Evolutionary conservation across 2,888 invertebrate genomes (phyloP).

Genomic region (Clivina fossor): DNA sequence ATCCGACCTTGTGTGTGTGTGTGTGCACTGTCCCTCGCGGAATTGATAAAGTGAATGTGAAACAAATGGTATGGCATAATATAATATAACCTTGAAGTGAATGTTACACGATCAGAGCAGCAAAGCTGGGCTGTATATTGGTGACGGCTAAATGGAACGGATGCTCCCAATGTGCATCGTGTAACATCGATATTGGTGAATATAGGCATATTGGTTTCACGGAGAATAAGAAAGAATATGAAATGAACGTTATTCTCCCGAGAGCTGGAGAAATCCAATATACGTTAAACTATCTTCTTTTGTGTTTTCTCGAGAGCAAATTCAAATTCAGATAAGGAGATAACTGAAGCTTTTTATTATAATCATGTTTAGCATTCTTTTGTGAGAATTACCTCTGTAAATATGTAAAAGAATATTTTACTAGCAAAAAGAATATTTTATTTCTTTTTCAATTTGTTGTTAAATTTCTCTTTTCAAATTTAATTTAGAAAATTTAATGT

Average conservation of each 20-base stretch:
- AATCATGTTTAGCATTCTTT: too few relatives aligned
- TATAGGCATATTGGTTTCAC: slow-evolving; percentile 6
- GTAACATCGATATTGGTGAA: slow-evolving; percentile 12
- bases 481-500: too few relatives aligned
- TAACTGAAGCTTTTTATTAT: too few relatives aligned
- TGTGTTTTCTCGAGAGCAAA: slow-evolving; percentile 9
- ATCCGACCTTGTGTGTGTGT: slow-evolving; percentile 29
- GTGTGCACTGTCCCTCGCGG: slow-evolving; percentile 19
- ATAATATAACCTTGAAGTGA: not conserved
- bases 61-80: slow-evolving; percentile 26
- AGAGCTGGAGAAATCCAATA: slow-evolving; percentile 22
- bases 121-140: slow-evolving; percentile 1
- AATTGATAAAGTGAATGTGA: slow-evolving; percentile 30
- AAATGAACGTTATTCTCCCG: slow-evolving; percentile 14
- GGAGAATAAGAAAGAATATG: slow-evolving; percentile 29
- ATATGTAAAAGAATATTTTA: too few relatives aligned
- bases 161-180: slow-evolving; percentile 4
- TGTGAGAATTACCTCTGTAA: too few relatives aligned
- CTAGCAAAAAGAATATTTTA: too few relatives aligned
- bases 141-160: not conserved
- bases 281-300: slow-evolving; percentile 13
- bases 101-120: slow-evolving; percentile 13
- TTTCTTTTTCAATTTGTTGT: too few relatives aligned
- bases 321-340: slow-evolving; percentile 19
- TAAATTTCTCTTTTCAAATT: too few relatives aligned